Evolutionary conservation across 1,140 invertebrate genomes (phyloP), one percentile per base, ranked within the genome.

Genomic region (Listronotus bonariensis): DNA sequence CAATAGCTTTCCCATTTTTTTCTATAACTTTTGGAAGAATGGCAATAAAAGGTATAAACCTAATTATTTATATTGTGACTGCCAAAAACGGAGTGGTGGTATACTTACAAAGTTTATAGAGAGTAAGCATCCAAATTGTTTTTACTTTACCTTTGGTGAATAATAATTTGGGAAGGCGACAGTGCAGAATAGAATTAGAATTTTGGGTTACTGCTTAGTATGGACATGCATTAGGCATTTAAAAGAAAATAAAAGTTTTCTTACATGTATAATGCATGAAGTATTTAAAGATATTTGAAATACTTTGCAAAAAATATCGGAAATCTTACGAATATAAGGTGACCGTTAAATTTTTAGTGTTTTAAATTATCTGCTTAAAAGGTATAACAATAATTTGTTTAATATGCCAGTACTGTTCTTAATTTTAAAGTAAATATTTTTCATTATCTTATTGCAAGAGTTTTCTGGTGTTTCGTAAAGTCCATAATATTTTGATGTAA

Each of bases 11-110:
- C 41, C n/a, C 66, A 68, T 68, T 56, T 55, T 58, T 49, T 67
- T 41, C 17, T 46, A 40, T 34, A 15, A 38, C 40, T 40, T 17
- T 6, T 11, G 10, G 12, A 31, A 34, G 41, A 65, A 57, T 56
- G 52, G 15, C 45, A 41, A 42, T 52, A 41, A 59, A 57, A 54
- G 34, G 40, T 17, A 14, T 53, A 60, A 59, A 51, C 51, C 51
- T 68, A 64, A 68, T 65, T 65, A 65, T 65, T 65, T 68, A 65
- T 68, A 68, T 68, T 31, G 32, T 11, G 2, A n/a, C 45, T 18
- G 36, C 54, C 63, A 40, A 32, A 58, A 52, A 60, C 46, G 61
- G 48, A 65, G 67, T 65, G 61, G 67, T 68, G 61, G 61, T 58
- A 51, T 54, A 63, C 60, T 41, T 51, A 31, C 10, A 53, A 42